A percentile compares a stretch with the other conserved stretches of the same genome.
Conservation (phyloP, 2,113 vertebrate species). For the Tamias sibiricus region DNA sequence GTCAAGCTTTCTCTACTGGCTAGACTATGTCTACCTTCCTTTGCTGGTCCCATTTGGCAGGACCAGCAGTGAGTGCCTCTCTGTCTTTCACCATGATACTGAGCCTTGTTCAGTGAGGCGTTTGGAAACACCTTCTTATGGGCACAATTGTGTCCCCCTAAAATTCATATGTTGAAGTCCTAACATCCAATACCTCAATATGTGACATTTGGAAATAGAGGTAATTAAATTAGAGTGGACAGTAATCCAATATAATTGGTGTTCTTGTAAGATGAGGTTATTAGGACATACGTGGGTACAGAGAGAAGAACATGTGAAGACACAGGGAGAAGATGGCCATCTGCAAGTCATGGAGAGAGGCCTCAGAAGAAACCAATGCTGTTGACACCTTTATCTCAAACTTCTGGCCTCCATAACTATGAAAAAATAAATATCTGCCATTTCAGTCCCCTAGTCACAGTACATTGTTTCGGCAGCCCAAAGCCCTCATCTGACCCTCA, state of each 20-base stretch:
- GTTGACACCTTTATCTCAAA: not conserved
- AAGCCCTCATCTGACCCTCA: not conserved
- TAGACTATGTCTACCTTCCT: not conserved
- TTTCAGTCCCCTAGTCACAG: not conserved
- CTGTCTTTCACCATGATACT: not conserved
- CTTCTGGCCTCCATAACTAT: not conserved
- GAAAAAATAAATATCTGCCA: not conserved
- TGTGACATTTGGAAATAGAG: constrained; percentile 10
- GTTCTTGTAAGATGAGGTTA: constrained; percentile 1
- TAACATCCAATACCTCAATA: not conserved
- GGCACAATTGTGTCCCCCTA: not conserved
- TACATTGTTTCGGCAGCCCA: not conserved
- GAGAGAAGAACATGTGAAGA: not conserved
- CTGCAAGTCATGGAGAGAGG: not conserved
- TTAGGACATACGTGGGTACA: not conserved
- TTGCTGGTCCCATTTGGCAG: not conserved
- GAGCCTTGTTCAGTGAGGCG: not conserved
- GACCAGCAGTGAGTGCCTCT: not conserved
- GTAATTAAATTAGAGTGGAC: not conserved
- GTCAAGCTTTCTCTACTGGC: not conserved
- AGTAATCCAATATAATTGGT: not conserved
- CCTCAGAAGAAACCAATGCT: not conserved
- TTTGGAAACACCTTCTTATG: not conserved
- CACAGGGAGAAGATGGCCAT: not conserved
- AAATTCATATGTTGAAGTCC: not conserved